Percentiles rank a stretch among this genome's conserved stretches.
phyloP scores from a whole-genome alignment of 2,888 invertebrate genomes.

The Deroplatys truncata region DNA sequence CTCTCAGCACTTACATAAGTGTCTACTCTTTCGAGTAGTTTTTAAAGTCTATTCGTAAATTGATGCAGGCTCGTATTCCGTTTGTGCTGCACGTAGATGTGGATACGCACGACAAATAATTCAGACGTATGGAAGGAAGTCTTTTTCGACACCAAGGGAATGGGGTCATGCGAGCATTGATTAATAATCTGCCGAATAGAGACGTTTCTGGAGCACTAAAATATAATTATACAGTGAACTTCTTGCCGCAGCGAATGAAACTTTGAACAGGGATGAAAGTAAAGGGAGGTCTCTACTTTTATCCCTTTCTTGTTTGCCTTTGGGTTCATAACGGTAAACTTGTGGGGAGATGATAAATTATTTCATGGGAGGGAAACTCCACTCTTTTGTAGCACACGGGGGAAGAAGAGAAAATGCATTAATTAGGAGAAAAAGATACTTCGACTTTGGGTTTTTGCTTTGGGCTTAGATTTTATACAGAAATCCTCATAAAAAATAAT shows the following conservation, averaged over 20 bases:
- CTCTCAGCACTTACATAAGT: too few relatives aligned
- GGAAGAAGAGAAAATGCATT: not conserved
- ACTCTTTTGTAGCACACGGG: not conserved
- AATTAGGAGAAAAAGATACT: not conserved
- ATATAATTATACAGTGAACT: not conserved
- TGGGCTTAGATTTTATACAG: too few relatives aligned
- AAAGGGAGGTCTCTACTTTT: not conserved
- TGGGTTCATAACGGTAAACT: not conserved
- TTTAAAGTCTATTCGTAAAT: not conserved
- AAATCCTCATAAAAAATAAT: too few relatives aligned
- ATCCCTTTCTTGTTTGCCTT: not conserved
- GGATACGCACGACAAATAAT: not conserved
- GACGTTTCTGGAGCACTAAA: not conserved
- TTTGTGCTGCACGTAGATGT: not conserved
- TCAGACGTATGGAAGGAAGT: not conserved
- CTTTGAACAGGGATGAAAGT: not conserved
- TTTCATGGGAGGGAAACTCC: not conserved
- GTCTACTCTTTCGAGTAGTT: not conserved
- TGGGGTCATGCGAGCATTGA: not conserved
- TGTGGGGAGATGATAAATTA: not conserved
- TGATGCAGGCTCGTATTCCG: not conserved
- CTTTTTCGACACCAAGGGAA: not conserved
- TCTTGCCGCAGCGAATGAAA: not conserved
- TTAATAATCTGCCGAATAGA: not conserved
- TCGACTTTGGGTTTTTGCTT: not conserved